phyloP scores from a whole-genome alignment of 2,113 vertebrate genomes.

The Apodemus sylvaticus region DNA sequence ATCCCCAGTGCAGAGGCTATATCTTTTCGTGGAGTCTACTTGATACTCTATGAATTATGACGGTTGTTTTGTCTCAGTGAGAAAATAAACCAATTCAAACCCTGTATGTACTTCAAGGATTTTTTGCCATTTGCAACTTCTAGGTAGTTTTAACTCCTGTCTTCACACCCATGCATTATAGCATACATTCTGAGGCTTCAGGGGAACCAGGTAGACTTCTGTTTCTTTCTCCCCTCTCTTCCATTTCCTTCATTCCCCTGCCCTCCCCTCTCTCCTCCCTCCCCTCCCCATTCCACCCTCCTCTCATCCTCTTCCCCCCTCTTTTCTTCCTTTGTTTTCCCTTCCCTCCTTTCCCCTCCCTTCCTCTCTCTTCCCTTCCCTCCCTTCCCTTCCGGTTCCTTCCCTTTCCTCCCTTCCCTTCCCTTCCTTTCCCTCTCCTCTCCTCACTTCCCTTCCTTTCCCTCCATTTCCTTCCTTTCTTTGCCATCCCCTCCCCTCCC shows the following conservation, averaged over 20 bases:
- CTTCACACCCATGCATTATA: neutral
- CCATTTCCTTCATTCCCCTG: accelerated
- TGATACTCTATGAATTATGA: neutral
- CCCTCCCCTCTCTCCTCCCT: accelerated
- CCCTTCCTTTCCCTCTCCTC: accelerated
- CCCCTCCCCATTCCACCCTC: too few relatives aligned
- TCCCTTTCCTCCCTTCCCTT: too few relatives aligned
- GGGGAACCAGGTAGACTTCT: neutral
- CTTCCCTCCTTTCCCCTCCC: accelerated
- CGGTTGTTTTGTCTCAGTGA: neutral
- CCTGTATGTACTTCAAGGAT: neutral
- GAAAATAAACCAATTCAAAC: neutral
- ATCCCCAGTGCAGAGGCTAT: neutral
- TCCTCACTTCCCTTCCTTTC: too few relatives aligned
- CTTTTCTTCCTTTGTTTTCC: too few relatives aligned
- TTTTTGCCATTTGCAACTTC: neutral
- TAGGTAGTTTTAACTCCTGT: neutral
- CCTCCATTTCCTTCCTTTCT: neutral
- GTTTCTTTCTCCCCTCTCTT: neutral
- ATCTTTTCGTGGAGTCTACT: neutral
- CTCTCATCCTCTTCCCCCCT: neutral
- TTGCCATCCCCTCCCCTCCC: accelerated
- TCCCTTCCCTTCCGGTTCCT: too few relatives aligned
- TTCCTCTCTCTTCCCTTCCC: too few relatives aligned
- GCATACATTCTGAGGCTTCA: neutral